Evolutionary conservation across 1,140 invertebrate species (phyloP).

Genomic region (Dysdera silvatica): DNA sequence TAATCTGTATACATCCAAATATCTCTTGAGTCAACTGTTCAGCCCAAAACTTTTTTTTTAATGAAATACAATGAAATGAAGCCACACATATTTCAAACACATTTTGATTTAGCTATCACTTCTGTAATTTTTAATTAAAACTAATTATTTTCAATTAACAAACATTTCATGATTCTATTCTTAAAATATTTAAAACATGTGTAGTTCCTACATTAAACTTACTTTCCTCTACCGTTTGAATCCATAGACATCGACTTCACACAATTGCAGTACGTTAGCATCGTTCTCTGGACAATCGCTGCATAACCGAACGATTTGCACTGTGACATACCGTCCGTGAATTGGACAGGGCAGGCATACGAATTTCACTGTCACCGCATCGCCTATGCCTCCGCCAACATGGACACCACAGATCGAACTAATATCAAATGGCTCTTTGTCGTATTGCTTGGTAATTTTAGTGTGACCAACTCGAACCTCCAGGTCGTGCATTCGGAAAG

Average conservation of each 20-base stretch:
- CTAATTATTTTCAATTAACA: no score
- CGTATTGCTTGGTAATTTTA: constrained; percentile 24
- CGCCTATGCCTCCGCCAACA: constrained; percentile 25
- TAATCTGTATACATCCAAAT: no score
- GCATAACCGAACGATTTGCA: constrained; percentile 32
- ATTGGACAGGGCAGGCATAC: constrained; percentile 31
- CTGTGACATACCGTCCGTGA: constrained; percentile 29
- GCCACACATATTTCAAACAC: no score
- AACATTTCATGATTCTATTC: no score
- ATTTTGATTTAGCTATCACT: no score
- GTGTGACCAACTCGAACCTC: constrained; percentile 31
- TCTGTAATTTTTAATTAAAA: no score
- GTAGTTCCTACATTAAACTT: no score
- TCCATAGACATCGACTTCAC: constrained; percentile 32
- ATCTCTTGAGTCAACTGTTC: no score
- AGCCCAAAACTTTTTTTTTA: no score
- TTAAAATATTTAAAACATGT: no score
- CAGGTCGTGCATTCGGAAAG: constrained; percentile 33
- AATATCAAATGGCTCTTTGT: constrained; percentile 27
- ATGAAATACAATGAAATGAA: no score
- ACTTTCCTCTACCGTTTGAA: no score
- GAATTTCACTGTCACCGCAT: constrained; percentile 21
- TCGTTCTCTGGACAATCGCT: constrained; percentile 28
- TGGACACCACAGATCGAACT: constrained; percentile 29
- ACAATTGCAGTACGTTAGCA: constrained; percentile 31